Base-by-base conservation (phyloP, 30 jellyfish, hydroid and myxozoan genomes). In the Pelagia noctiluca region DNA sequence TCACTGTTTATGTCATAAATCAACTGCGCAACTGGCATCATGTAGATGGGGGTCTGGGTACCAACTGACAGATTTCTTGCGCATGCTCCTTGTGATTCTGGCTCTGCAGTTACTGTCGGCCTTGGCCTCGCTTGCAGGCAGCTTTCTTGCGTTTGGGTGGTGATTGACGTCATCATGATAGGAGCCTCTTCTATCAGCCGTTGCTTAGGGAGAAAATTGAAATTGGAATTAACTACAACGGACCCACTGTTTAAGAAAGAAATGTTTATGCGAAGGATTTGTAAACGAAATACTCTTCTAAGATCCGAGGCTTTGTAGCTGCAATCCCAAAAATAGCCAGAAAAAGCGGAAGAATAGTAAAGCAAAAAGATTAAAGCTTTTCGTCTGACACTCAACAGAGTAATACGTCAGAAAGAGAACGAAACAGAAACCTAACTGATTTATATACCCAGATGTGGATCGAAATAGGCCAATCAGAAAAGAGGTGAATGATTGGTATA, bases 31-130 rank as follows among this genome's bases (percentile, higher is more conserved):
- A 75, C 96, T 0, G 97, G 96, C 87, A 90, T 90, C 92, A 90
- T 83, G 64, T 76, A 92, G 0, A 60, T 74, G 35, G 98, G 98
- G 34, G 98, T 92, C 81, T 92, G 98, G 74, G 98, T 92, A 8
- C 96, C 95, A 49, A 92, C 96, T 1, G 98, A 92, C 23, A 85
- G 76, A 70, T 79, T 80, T 32, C 83, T 47, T n/a, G 69, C 88
- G 79, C 93, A 57, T 22, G 86, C 86, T 16, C 77, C 96, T 22
- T 84, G 86, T 3, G 72, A 13, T 79, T 77, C 92, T 5, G 32
- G 86, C 61, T 50, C 75, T 10, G 81, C 76, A 34, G 83, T 64
- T 25, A 68, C 35, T 32, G 82, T 37, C 3, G 82, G 89, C 75
- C 80, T 64, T 76, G 93, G 86, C 30, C 83, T 74, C 54, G 94